Evolutionary conservation across 2,113 vertebrate species (phyloP).

Genomic region (Alexandromys fortis): DNA sequence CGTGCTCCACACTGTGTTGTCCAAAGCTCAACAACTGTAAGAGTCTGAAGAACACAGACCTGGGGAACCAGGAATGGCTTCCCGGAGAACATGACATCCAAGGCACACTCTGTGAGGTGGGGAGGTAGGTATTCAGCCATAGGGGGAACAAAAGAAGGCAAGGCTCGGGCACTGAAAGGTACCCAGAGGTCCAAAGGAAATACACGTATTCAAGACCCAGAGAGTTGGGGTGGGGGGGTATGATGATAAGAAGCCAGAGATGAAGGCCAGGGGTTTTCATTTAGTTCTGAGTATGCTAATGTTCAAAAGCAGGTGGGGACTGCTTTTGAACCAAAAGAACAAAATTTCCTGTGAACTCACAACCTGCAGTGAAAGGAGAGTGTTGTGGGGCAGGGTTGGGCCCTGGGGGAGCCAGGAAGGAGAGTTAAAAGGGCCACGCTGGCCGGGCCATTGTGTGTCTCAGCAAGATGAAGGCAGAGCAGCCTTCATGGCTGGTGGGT

Average conservation of each 20-base stretch:
- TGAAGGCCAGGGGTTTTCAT: neutral
- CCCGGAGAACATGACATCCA: neutral
- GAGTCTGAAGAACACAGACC: neutral
- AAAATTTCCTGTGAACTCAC: constrained; percentile 51
- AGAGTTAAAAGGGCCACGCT: neutral
- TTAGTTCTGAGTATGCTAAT: neutral
- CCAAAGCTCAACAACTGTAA: neutral
- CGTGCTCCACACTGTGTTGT: neutral
- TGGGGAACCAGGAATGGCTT: constrained; percentile 24
- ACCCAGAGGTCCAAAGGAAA: neutral
- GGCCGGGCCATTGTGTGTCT: neutral
- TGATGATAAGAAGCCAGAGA: neutral
- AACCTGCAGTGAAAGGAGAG: neutral
- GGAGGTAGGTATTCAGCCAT: neutral
- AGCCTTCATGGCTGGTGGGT: neutral
- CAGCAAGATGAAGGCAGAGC: neutral
- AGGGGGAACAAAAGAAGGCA: neutral
- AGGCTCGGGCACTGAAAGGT: neutral
- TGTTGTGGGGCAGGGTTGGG: neutral
- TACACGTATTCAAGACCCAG: neutral
- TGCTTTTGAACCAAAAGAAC: constrained; percentile 55
- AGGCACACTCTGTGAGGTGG: neutral
- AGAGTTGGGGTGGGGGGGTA: no score
- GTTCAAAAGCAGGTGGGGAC: neutral
- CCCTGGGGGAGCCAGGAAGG: neutral